Evolutionary conservation across 1,140 invertebrate species (phyloP), one percentile per base, ranked within the genome.

Genomic region (Nixonia krombeini): DNA sequence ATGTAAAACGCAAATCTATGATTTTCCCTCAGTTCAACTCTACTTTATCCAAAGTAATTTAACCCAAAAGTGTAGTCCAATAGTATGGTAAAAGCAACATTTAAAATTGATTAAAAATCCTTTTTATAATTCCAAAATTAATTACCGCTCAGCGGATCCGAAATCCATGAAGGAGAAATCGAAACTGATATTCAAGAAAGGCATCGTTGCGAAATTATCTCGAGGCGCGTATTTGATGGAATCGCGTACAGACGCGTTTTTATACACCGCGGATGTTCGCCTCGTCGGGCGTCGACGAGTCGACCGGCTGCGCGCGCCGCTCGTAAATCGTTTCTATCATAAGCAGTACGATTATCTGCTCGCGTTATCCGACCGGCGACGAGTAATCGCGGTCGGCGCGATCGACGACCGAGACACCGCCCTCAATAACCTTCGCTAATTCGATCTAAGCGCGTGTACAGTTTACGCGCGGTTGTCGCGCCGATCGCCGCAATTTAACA

Each of bases 361-460:
- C 46, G 38, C 38, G 41, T 59, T 53, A 73, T 70, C 62, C 38
- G 61, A 66, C 72, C 67, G 66, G 42, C 5, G 35, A 9, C 50
- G 53, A 64, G 63, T 67, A 67, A 66, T 70, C 62, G 55, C 41
- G 16, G 23, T 35, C 12, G 28, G 28, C 41, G 28, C 13, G 25
- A 44, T 44, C 41, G 15, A 25, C n/a, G 25, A 29, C n/a, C 21
- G 31, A 26, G 13, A 8, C 13, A 40, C 33, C 47, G 17, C 4
- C 18, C 28, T 38, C 40, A 38, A 40, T 40, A 38, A 40, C 16
- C 35, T 40, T 26, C 16, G 15, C 23, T 38, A 38, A 50, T 13
- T 18, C 15, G 9, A 18, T 26, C 12, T 50, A 23, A 35, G 4
- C 16, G 18, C 23, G 10, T 23, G n/a, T 18, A 50, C n/a, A 28